These are phyloP conservation scores for Nephrotoma flavescens DNA, from an alignment of 2,888 invertebrate genomes.

Conservation along the genomic window DNA sequence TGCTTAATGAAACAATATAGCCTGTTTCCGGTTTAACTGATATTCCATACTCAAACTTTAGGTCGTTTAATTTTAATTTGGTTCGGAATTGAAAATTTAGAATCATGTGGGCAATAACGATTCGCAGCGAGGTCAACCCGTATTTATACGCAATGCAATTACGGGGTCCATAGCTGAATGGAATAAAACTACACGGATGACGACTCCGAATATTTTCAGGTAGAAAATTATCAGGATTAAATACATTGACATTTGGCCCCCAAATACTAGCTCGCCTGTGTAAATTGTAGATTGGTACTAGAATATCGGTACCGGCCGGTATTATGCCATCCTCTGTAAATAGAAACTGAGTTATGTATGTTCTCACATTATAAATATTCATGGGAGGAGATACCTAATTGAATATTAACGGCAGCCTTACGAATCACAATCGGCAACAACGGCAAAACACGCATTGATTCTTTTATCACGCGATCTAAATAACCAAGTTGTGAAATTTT, in stretches of 20 bases:
- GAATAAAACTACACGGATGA: not conserved
- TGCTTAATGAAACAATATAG: not conserved
- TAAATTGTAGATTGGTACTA: not conserved
- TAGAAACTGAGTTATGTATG: no score
- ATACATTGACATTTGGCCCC: not conserved
- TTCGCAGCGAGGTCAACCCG: not conserved
- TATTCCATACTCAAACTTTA: not conserved
- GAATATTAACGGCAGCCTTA: not conserved
- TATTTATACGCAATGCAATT: not conserved
- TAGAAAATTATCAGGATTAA: slow-evolving; percentile 2
- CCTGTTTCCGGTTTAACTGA: not conserved
- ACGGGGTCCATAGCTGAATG: not conserved
- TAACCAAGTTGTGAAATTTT: not conserved
- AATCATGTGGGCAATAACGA: not conserved
- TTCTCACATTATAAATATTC: no score
- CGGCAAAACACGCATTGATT: not conserved
- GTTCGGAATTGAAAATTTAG: not conserved
- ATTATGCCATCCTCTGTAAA: not conserved
- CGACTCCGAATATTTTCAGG: not conserved
- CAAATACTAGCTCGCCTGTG: not conserved
- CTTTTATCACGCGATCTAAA: not conserved
- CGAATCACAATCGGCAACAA: not conserved
- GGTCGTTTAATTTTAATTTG: not conserved
- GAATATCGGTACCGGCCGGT: not conserved
- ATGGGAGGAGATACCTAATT: not conserved